These are phyloP conservation scores for Copidosoma floridanum DNA, from an alignment of 1,140 invertebrate species.

Conservation along the genomic window DNA sequence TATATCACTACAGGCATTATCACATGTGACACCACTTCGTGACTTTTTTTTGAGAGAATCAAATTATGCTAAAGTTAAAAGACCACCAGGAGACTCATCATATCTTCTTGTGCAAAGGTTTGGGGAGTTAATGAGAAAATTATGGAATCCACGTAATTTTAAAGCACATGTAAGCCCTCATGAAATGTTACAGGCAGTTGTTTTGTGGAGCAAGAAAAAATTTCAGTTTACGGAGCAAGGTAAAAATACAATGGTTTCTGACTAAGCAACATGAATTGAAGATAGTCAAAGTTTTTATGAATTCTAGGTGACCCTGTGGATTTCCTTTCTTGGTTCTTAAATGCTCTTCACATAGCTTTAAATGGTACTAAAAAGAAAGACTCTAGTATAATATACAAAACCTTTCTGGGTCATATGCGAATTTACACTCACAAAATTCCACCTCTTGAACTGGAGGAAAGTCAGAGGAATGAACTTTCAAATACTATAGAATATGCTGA, in stretches of 20 bases:
- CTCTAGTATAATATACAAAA: constrained; percentile 92
- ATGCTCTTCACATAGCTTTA: constrained; percentile 86
- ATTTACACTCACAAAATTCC: constrained; percentile 93
- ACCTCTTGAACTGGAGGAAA: constrained; percentile 88
- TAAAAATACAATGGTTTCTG: constrained; percentile 38
- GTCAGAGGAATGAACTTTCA: constrained; percentile 76
- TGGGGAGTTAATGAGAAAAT: constrained; percentile 94
- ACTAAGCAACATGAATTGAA: not conserved
- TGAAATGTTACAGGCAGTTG: constrained; percentile 99
- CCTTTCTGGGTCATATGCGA: constrained; percentile 93
- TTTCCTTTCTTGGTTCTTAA: constrained; percentile 95
- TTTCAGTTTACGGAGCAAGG: constrained; percentile 99
- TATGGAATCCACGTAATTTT: constrained; percentile 99
- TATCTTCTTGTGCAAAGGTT: constrained; percentile 94
- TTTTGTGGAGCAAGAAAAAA: constrained; percentile 95
- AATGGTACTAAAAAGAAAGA: constrained; percentile 82
- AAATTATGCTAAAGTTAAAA: constrained; percentile 85
- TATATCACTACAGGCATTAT: constrained; percentile 71
- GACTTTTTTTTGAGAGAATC: constrained; percentile 94
- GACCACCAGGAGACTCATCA: constrained; percentile 88
- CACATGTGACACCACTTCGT: constrained; percentile 89
- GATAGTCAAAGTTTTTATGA: not conserved
- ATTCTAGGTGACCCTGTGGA: constrained; percentile 89
- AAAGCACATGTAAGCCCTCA: constrained; percentile 99
- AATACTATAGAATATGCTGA: constrained; percentile 86